These are phyloP conservation scores for honey bee (Apis mellifera) DNA, from an alignment of 1,140 invertebrate species.

Conservation along the genomic window DNA sequence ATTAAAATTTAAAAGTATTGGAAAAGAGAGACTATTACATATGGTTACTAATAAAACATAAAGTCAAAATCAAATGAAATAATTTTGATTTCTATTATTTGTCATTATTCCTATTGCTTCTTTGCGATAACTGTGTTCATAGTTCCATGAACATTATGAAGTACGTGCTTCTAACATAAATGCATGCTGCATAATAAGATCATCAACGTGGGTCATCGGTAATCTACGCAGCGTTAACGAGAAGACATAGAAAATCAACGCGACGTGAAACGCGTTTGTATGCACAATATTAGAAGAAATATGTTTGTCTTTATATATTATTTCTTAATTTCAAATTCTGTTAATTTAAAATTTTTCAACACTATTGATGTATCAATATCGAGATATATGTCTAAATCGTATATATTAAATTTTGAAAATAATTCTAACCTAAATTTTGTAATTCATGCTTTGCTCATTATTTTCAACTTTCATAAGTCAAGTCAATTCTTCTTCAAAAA, in stretches of 20 bases:
- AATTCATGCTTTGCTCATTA: too few species aligned
- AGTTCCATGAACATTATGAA: neutral
- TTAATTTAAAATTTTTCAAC: too few species aligned
- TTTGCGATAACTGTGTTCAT: neutral
- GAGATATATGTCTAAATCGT: too few species aligned
- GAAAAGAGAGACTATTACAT: neutral
- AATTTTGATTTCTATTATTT: neutral
- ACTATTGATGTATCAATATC: too few species aligned
- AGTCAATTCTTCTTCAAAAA: too few species aligned
- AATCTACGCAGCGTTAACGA: conserved; percentile 27
- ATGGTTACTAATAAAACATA: neutral
- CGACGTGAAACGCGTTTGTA: neutral
- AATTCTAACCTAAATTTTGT: too few species aligned
- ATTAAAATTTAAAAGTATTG: neutral
- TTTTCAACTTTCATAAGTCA: too few species aligned
- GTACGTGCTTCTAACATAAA: conserved; percentile 9
- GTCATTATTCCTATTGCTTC: neutral
- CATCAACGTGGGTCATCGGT: conserved; percentile 29
- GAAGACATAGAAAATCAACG: conserved; percentile 19
- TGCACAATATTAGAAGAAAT: neutral
- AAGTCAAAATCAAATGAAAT: neutral
- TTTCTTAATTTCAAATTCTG: neutral
- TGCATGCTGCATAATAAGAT: conserved; percentile 16
- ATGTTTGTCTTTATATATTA: too few species aligned
- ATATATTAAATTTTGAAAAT: too few species aligned